Percentiles rank a stretch among this genome's conserved stretches.
Conservation (phyloP, 2,888 invertebrate genomes). For the Aphodius sticticus region DNA sequence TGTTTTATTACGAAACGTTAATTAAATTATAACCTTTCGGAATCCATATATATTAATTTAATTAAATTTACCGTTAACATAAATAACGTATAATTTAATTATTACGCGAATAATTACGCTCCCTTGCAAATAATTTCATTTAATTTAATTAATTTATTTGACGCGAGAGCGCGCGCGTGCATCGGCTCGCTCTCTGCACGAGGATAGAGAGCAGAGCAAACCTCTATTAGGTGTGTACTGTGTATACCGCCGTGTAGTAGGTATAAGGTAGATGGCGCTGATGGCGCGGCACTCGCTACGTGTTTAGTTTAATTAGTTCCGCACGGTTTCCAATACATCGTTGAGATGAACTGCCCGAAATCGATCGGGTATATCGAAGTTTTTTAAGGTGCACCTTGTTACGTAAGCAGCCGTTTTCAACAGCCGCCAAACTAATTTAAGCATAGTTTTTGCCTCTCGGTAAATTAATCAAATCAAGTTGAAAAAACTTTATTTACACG, state of each 20-base stretch:
- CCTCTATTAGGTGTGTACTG: constrained; percentile 9
- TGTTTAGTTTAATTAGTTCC: constrained; percentile 18
- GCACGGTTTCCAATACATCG: constrained; percentile 20
- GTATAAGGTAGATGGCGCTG: constrained; percentile 17
- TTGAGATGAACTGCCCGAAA: constrained; percentile 12
- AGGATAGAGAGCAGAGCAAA: constrained; percentile 1
- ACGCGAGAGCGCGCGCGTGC: constrained; percentile 28
- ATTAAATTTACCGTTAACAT: constrained; percentile 40
- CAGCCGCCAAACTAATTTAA: not conserved
- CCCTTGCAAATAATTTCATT: constrained; percentile 37
- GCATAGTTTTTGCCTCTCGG: not conserved
- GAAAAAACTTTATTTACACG: too few species aligned
- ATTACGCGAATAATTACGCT: constrained; percentile 34
- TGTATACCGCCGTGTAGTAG: not conserved
- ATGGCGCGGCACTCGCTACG: constrained; percentile 1
- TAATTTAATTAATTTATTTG: constrained; percentile 39
- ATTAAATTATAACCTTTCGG: constrained; percentile 35
- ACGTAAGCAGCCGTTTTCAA: not conserved
- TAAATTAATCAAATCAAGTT: too few species aligned
- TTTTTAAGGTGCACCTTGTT: not conserved
- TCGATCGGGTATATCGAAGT: not conserved
- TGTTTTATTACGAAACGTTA: constrained; percentile 34
- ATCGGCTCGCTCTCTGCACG: constrained; percentile 11
- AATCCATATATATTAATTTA: constrained; percentile 38
- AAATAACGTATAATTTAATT: constrained; percentile 38